phyloP scores from a whole-genome alignment of 1,140 invertebrate genomes.

The Drosophila pandora region DNA sequence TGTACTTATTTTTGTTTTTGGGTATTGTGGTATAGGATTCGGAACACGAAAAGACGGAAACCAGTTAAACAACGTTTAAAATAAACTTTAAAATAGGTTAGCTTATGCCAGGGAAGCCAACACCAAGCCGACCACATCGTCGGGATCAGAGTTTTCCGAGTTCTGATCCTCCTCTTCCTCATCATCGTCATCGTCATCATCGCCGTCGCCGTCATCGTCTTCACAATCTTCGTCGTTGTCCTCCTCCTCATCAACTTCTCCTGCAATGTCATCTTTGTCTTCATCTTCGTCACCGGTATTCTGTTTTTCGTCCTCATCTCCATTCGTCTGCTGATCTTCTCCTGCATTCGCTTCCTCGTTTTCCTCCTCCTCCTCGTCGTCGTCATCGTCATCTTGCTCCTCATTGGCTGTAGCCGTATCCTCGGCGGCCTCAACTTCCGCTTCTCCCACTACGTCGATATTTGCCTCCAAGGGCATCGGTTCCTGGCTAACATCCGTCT shows the following conservation, averaged over 20 bases:
- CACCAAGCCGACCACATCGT: constrained; percentile 9
- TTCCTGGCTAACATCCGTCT: constrained; percentile 15
- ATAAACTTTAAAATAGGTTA: constrained; percentile 3
- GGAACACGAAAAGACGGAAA: constrained; percentile 27
- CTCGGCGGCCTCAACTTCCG: constrained; percentile 10
- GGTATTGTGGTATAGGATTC: not conserved
- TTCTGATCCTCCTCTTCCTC: constrained; percentile 3
- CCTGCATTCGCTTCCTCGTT: constrained; percentile 17
- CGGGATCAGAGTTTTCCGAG: not conserved
- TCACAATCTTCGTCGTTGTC: constrained; percentile 10
- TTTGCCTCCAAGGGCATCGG: constrained; percentile 6
- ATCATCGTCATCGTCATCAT: constrained; percentile 1
- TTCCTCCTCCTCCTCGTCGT: constrained; percentile 22
- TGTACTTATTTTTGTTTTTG: constrained; percentile 4
- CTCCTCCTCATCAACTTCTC: constrained; percentile 13
- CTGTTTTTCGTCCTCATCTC: constrained; percentile 17
- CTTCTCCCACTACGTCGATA: constrained; percentile 41
- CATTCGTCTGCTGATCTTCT: constrained; percentile 21
- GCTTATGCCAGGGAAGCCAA: constrained; percentile 10
- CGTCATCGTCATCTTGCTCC: constrained; percentile 23
- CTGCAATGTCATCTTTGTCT: constrained; percentile 11
- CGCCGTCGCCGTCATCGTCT: constrained; percentile 17
- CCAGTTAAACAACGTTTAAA: constrained; percentile 15
- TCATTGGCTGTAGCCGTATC: constrained; percentile 35
- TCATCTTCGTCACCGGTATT: constrained; percentile 20